Evolutionary conservation across 2,888 invertebrate species (phyloP).

Genomic region (Trissoscelio sp.): DNA sequence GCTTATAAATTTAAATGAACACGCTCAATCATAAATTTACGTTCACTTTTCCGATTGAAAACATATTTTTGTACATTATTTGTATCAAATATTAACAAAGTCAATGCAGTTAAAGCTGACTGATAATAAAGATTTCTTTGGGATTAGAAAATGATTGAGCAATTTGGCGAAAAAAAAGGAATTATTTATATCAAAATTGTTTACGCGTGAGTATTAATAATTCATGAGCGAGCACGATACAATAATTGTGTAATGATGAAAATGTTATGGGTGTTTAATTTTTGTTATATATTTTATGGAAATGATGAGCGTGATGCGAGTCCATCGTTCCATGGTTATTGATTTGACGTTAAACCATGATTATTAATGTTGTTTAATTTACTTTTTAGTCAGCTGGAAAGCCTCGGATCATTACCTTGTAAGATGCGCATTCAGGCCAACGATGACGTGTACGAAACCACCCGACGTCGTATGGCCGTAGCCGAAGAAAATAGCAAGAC

Average conservation of each 20-base stretch:
- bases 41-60: not conserved
- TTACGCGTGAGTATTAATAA: not conserved
- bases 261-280: not conserved
- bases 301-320: not conserved
- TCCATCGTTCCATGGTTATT: too few relatives aligned
- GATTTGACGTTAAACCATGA: not conserved
- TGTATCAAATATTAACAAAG: too few relatives aligned
- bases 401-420: constrained; percentile 93
- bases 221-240: not conserved
- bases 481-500: constrained; percentile 97
- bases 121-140: too few relatives aligned
- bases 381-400: constrained; percentile 87
- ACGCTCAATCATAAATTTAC: constrained; percentile 7
- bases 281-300: not conserved
- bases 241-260: not conserved
- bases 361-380: constrained; percentile 29
- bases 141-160: too few relatives aligned
- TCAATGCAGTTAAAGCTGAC: too few relatives aligned
- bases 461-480: constrained; percentile 95
- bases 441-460: constrained; percentile 97
- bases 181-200: not conserved
- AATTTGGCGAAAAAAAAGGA: too few relatives aligned
- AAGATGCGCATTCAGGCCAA: constrained; percentile 97
- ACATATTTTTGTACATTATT: too few relatives aligned
- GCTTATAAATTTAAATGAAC: constrained; percentile 2